A percentile compares a stretch with the other conserved stretches of the same genome.
phyloP scores from a whole-genome alignment of 2,888 invertebrate genomes.

The Arrhopalites spinosus region DNA sequence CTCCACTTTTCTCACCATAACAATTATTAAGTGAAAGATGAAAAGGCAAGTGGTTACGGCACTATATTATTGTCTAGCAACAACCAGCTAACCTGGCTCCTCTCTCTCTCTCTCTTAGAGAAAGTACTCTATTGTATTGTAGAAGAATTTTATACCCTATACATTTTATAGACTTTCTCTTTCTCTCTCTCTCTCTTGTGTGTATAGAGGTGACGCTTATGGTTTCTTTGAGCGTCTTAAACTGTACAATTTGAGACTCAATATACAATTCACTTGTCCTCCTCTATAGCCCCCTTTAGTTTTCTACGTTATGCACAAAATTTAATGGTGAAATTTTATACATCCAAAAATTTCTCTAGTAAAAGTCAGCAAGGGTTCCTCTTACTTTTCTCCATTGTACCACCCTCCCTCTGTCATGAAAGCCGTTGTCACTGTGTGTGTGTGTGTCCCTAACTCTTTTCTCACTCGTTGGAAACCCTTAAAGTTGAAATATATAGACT shows the following conservation, averaged over 20 bases:
- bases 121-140: too few species aligned
- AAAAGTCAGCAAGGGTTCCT: too few species aligned
- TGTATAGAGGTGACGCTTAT: not conserved
- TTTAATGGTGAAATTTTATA: not conserved
- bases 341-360: too few species aligned
- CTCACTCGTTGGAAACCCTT: conserved; percentile 8
- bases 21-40: conserved; percentile 34
- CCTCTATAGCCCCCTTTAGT: not conserved
- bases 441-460: not conserved
- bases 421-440: not conserved
- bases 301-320: not conserved
- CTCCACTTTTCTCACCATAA: conserved; percentile 30
- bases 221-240: not conserved
- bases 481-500: conserved; percentile 33
- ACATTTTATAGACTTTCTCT: not conserved
- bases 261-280: not conserved
- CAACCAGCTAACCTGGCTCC: too few species aligned
- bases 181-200: not conserved
- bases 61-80: too few species aligned
- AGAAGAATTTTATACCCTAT: too few species aligned
- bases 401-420: conserved; percentile 25
- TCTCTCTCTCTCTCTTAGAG: too few species aligned
- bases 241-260: not conserved
- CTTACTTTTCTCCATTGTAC: too few species aligned
- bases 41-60: not conserved